Conservation (phyloP, 2,888 invertebrate species). For the Nesidiocoris tenuis region DNA sequence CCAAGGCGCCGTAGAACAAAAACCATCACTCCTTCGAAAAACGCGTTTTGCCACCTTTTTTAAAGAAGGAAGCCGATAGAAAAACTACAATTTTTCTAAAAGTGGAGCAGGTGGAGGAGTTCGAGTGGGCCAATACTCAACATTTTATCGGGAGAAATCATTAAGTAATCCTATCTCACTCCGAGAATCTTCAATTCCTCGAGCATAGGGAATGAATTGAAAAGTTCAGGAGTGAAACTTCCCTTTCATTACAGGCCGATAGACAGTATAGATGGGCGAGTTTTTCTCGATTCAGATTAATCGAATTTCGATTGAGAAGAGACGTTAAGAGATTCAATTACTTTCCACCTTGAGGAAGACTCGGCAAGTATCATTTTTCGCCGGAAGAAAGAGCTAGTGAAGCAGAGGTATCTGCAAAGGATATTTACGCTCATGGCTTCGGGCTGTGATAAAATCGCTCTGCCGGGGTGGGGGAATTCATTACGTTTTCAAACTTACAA, state of each 20-base stretch:
- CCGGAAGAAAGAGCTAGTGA: background rate
- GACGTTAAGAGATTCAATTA: background rate
- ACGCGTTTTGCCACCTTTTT: too few relatives aligned
- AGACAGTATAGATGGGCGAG: background rate
- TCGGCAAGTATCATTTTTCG: background rate
- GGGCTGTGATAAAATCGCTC: background rate
- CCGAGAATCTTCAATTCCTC: too few relatives aligned
- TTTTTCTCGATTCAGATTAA: background rate
- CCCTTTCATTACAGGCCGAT: background rate
- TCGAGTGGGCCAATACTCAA: too few relatives aligned
- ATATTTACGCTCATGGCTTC: background rate
- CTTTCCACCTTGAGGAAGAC: background rate
- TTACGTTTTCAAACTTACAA: background rate
- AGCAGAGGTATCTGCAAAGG: background rate
- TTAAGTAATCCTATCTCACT: too few relatives aligned
- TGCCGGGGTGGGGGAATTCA: background rate
- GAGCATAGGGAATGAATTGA: too few relatives aligned
- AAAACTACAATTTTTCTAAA: too few relatives aligned
- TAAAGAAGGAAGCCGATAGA: too few relatives aligned
- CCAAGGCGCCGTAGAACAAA: too few relatives aligned
- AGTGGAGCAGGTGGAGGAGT: too few relatives aligned
- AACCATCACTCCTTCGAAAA: too few relatives aligned
- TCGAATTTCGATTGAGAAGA: background rate
- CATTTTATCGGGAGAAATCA: too few relatives aligned
- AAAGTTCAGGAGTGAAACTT: background rate